Evolutionary conservation across 2,113 vertebrate species (phyloP), one percentile per base, ranked within the genome.

Genomic region (Galeopterus variegatus): DNA sequence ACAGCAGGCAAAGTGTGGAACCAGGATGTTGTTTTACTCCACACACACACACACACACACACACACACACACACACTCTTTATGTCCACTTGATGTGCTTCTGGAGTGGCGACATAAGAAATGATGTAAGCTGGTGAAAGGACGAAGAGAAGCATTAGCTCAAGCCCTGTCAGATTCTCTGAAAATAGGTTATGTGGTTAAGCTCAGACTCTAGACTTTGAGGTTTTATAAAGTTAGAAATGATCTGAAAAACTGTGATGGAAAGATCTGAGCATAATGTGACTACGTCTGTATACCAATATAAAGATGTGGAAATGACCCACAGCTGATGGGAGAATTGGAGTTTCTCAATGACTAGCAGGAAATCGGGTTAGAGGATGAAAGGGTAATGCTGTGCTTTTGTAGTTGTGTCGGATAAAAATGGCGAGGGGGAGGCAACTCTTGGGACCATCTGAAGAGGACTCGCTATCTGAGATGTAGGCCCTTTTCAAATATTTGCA

Each of bases 21-120:
- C n/a, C 45, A 76, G n/a, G 36, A 17, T 48, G 28, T 52, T 64
- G 14, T 75, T 26, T 33, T 48, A 56, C 54, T 64, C 72, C 69
- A 64, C 0, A 3, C 58, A 31, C 9, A n/a, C 15, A 6, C 41
- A n/a, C 15, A n/a, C 15, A 6, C 41, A n/a, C 15, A n/a, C 15
- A 6, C 41, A n/a, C 69, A 64, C 0, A 3, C 58, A 31, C 9
- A n/a, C 15, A 6, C 41, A n/a, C 15, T 6, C 28, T 82, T 58
- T 41, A 41, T 24, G 41, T 56, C 65, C 28, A 45, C 19, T 75
- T 65, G 7, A n/a, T 73, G 18, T 24, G 23, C n/a, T 82, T 89
- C 48, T 65, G 15, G 48, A 50, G 36, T 23, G 7, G 31, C 80
- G 72, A 10, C 18, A 28, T 24, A 60, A 28, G 33, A 4, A 88